phyloP scores from a whole-genome alignment of 2,888 invertebrate species.

The Orthonychiurus folsomi region DNA sequence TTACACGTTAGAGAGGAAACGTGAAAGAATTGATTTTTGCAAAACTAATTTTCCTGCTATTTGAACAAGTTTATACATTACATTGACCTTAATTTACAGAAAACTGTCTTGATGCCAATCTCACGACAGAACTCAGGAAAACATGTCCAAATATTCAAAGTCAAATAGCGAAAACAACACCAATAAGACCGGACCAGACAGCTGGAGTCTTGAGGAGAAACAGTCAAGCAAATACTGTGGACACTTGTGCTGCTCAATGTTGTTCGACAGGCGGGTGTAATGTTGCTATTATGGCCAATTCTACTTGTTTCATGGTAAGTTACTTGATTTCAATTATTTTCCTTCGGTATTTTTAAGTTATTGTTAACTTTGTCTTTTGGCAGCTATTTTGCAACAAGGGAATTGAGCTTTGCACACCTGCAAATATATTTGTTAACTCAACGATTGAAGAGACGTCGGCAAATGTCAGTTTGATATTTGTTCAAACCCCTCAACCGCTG shows the following conservation, averaged over 20 bases:
- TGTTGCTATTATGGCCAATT: background rate
- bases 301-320: constrained; percentile 5
- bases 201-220: no score
- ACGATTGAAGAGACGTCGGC: background rate
- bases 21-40: no score
- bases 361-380: constrained; percentile 5
- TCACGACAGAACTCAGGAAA: no score
- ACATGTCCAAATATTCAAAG: no score
- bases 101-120: no score
- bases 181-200: no score
- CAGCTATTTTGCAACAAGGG: constrained; percentile 27
- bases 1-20: no score
- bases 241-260: background rate
- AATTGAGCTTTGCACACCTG: constrained; percentile 7
- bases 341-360: background rate
- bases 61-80: no score
- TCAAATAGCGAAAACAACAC: no score
- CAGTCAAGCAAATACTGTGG: background rate
- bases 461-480: constrained; percentile 16
- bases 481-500: constrained; percentile 19
- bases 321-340: background rate
- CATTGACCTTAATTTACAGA: no score
- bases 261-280: background rate
- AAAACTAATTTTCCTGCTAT: no score
- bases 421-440: constrained; percentile 9